Conservation (phyloP, 2,113 vertebrate species). For the Suricata suricatta region DNA sequence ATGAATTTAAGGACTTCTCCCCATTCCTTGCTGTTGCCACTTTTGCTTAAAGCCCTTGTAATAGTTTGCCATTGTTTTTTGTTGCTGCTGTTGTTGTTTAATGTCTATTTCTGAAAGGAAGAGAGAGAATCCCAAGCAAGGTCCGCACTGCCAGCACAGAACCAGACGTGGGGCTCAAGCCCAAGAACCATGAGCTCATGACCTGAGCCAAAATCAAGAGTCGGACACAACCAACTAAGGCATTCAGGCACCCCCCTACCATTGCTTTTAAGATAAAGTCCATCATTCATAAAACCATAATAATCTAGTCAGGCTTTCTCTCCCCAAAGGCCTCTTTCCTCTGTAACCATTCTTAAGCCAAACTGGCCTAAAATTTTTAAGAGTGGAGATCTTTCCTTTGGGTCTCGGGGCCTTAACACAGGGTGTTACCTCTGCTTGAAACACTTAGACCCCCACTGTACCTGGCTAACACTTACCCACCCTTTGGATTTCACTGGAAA, state of each 20-base stretch:
- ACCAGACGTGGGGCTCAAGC: too few species aligned
- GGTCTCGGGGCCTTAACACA: background rate
- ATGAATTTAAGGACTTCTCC: background rate
- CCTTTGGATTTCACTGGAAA: background rate
- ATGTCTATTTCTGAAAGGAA: too few species aligned
- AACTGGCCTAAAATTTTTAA: background rate
- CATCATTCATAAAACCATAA: background rate
- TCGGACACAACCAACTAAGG: too few species aligned
- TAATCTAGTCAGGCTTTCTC: background rate
- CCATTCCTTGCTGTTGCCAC: background rate
- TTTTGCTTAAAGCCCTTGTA: background rate
- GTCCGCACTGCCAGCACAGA: too few species aligned
- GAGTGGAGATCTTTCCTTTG: background rate
- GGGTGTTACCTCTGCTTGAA: background rate
- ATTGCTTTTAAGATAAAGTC: background rate
- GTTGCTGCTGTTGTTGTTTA: too few species aligned
- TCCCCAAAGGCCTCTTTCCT: background rate
- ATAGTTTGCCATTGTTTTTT: too few species aligned
- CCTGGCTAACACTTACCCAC: background rate
- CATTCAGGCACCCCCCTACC: background rate
- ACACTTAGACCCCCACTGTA: background rate
- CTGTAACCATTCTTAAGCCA: background rate
- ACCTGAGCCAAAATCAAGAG: too few species aligned
- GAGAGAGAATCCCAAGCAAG: too few species aligned
- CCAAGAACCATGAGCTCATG: too few species aligned